phyloP scores from a whole-genome alignment of 2,797 vertebrate genomes.

The Pyrocephalus nanus region DNA sequence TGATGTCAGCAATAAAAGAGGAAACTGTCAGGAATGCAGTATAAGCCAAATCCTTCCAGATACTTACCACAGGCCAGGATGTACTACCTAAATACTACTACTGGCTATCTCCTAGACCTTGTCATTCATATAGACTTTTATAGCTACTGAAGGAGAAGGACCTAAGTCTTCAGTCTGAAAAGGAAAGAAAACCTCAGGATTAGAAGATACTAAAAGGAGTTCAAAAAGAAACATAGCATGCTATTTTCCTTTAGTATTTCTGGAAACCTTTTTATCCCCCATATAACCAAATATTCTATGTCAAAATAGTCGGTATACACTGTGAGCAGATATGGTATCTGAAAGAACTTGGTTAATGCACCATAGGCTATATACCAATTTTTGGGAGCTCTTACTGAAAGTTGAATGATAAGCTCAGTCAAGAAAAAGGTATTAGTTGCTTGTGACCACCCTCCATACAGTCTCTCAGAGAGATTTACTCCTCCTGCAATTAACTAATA shows the following conservation, averaged over 20 bases:
- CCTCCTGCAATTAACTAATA: neutral
- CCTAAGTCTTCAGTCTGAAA: conserved; percentile 6
- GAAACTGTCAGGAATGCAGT: neutral
- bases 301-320: neutral
- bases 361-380: neutral
- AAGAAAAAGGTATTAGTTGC: neutral
- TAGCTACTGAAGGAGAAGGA: conserved; percentile 13
- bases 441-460: neutral
- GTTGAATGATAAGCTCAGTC: neutral
- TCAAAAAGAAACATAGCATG: neutral
- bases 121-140: neutral
- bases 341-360: neutral
- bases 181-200: neutral
- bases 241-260: neutral
- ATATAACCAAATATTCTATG: neutral
- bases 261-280: neutral
- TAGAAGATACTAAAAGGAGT: neutral
- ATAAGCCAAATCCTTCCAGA: conserved; percentile 23
- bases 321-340: neutral
- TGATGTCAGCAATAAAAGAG: neutral
- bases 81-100: conserved; percentile 11
- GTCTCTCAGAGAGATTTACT: neutral
- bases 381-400: neutral
- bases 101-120: conserved; percentile 13
- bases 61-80: neutral